These are phyloP conservation scores for Corvus cornix DNA, from an alignment of 2,113 vertebrate species.

Conservation along the genomic window DNA sequence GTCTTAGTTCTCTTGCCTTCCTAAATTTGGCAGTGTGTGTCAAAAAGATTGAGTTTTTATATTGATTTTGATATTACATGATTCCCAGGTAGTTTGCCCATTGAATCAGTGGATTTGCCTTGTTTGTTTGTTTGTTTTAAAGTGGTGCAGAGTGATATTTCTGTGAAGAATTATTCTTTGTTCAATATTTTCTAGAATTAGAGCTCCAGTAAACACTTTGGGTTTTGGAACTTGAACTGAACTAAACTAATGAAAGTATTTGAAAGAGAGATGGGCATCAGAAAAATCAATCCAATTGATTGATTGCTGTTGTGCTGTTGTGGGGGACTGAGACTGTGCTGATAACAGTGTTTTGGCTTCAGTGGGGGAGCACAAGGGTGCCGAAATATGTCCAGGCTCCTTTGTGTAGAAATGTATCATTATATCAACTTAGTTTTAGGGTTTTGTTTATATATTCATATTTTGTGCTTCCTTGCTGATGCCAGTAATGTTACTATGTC, in stretches of 20 bases:
- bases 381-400: background rate
- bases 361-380: background rate
- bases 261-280: background rate
- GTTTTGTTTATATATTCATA: background rate
- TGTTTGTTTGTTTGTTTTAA: background rate
- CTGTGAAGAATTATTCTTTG: background rate
- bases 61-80: background rate
- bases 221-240: background rate
- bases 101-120: background rate
- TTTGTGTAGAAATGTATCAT: background rate
- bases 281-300: background rate
- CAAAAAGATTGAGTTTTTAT: background rate
- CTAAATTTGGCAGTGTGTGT: background rate
- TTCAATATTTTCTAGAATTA: background rate
- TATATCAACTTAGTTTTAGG: background rate
- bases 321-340: background rate
- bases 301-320: background rate
- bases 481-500: background rate
- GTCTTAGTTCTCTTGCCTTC: background rate
- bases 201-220: background rate
- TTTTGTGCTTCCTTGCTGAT: background rate
- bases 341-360: accelerated
- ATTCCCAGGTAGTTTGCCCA: background rate
- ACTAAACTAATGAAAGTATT: background rate
- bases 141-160: background rate